These are phyloP conservation scores for Ptilodon capucinus DNA, from an alignment of 2,888 invertebrate species.

Conservation along the genomic window DNA sequence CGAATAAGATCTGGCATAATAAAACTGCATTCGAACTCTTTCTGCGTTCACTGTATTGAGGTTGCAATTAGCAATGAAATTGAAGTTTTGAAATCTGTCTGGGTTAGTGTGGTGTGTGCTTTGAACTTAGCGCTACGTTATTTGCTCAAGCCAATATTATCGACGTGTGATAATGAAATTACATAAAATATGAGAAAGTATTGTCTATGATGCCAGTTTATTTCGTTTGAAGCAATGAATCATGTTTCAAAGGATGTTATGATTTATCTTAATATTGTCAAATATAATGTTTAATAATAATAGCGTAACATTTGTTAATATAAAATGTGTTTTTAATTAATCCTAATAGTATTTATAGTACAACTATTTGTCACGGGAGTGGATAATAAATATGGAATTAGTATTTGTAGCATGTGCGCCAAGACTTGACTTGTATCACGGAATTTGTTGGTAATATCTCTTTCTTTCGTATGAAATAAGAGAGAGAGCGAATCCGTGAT, in stretches of 20 bases:
- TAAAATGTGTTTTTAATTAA: too few relatives aligned
- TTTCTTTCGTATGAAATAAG: too few relatives aligned
- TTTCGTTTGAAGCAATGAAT: slow-evolving; percentile 28
- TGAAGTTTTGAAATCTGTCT: slow-evolving; percentile 11
- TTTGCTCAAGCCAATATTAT: slow-evolving; percentile 23
- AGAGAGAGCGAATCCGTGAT: too few relatives aligned
- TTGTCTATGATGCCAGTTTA: slow-evolving; percentile 35
- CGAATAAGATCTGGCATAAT: background rate
- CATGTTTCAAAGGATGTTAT: background rate
- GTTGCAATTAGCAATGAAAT: slow-evolving; percentile 5
- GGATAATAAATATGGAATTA: too few relatives aligned
- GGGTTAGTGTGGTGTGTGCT: slow-evolving; percentile 4
- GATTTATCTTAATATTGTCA: too few relatives aligned
- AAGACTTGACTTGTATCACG: too few relatives aligned
- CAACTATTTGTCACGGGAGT: too few relatives aligned
- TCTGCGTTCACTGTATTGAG: slow-evolving; percentile 6
- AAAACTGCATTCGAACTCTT: background rate
- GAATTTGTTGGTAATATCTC: too few relatives aligned
- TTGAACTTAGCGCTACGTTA: slow-evolving; percentile 9
- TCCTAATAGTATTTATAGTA: too few relatives aligned
- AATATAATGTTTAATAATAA: too few relatives aligned
- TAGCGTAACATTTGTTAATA: too few relatives aligned
- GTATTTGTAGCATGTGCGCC: too few relatives aligned
- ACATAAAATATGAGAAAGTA: slow-evolving; percentile 43
- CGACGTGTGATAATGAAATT: slow-evolving; percentile 32